Evolutionary conservation across 2,888 invertebrate genomes (phyloP).

Genomic region (Ormyrus thymus): DNA sequence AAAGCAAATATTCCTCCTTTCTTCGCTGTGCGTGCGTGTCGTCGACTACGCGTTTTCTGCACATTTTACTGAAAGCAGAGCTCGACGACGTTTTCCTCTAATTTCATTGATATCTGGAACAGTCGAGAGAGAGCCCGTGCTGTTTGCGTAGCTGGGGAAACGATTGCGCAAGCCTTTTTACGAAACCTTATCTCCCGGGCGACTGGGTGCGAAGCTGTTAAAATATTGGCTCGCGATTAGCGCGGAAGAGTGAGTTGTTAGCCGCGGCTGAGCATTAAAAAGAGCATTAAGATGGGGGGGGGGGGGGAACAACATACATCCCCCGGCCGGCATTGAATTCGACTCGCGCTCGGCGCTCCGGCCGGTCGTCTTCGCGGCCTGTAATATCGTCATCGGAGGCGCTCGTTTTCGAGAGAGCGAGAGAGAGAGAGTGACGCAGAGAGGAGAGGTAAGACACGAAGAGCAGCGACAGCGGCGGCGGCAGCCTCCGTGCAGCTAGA

Average conservation of each 20-base stretch:
- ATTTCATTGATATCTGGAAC: too few species aligned
- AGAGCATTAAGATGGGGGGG: too few species aligned
- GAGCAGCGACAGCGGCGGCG: constrained; percentile 1
- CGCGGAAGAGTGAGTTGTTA: constrained; percentile 19
- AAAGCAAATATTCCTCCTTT: constrained; percentile 50
- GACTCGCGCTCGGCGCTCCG: too few species aligned
- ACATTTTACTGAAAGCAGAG: too few species aligned
- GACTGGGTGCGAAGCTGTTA: not conserved
- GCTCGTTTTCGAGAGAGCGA: too few species aligned
- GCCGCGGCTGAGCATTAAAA: not conserved
- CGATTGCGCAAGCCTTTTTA: constrained; percentile 1
- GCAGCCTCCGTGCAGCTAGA: constrained; percentile 28
- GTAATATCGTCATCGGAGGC: too few species aligned
- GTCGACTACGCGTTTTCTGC: too few species aligned
- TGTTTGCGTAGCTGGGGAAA: constrained; percentile 31
- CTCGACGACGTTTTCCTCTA: too few species aligned
- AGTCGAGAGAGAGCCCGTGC: too few species aligned
- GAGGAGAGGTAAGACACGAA: not conserved
- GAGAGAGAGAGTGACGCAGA: constrained; percentile 1
- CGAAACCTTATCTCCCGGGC: constrained; percentile 13
- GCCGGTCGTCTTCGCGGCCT: too few species aligned
- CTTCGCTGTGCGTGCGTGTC: not conserved
- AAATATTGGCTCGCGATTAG: constrained; percentile 30
- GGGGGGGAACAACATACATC: too few species aligned
- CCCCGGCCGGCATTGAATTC: too few species aligned